Conservation (phyloP, 2,888 invertebrate species). For the Chymomyza procnemis region DNA sequence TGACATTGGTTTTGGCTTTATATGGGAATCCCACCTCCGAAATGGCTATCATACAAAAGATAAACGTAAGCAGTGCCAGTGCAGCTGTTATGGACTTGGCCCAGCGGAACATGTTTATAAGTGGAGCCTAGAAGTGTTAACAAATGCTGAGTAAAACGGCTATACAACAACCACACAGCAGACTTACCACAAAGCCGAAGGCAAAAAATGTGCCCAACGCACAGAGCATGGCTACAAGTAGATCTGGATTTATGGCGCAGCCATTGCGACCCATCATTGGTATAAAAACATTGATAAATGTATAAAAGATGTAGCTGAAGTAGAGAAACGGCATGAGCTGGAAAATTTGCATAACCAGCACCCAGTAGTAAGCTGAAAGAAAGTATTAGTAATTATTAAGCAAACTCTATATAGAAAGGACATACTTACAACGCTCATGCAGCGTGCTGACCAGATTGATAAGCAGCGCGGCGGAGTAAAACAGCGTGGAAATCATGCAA, state of each 20-base stretch:
- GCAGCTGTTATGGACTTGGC: constrained; percentile 61
- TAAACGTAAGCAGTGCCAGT: constrained; percentile 57
- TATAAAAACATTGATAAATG: constrained; percentile 80
- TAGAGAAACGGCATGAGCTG: constrained; percentile 79
- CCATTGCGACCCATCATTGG: constrained; percentile 82
- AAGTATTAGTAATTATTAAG: neutral
- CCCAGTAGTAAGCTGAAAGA: constrained; percentile 62
- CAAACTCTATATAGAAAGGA: neutral
- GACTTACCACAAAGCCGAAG: constrained; percentile 75
- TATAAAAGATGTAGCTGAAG: constrained; percentile 79
- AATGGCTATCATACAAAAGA: constrained; percentile 73
- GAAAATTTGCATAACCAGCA: constrained; percentile 70
- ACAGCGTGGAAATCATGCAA: constrained; percentile 68
- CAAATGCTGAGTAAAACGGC: neutral
- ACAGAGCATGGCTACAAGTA: constrained; percentile 79
- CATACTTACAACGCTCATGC: constrained; percentile 64
- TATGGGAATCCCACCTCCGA: constrained; percentile 82
- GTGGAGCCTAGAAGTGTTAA: constrained; percentile 64
- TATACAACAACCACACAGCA: neutral
- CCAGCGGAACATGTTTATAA: constrained; percentile 74
- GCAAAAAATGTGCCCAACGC: constrained; percentile 67
- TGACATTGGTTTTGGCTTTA: constrained; percentile 79
- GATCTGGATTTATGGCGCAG: constrained; percentile 80
- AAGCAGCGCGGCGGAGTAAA: constrained; percentile 65
- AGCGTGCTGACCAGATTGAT: constrained; percentile 69